phyloP scores from a whole-genome alignment of 2,113 vertebrate genomes.

The Solea senegalensis region DNA sequence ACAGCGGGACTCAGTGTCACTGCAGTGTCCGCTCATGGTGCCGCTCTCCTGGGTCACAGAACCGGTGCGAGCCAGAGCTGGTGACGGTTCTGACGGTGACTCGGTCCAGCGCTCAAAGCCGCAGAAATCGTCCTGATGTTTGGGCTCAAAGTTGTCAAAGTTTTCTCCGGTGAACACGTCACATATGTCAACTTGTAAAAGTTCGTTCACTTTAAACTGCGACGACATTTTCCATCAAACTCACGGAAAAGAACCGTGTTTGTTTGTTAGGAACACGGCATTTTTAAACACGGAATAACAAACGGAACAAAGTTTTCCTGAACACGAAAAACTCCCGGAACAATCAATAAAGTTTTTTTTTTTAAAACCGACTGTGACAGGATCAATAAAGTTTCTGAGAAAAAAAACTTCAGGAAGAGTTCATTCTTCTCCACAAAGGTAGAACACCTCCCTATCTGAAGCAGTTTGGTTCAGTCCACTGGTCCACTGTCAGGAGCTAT shows the following conservation, averaged over 20 bases:
- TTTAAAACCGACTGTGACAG: too few relatives aligned
- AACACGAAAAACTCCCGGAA: too few relatives aligned
- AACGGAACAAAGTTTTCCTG: too few relatives aligned
- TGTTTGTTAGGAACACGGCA: background rate
- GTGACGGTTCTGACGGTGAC: slow-evolving; percentile 52
- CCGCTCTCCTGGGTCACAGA: background rate
- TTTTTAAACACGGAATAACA: background rate
- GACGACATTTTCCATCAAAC: slow-evolving; percentile 63
- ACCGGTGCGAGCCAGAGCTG: slow-evolving; percentile 24
- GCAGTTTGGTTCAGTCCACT: slow-evolving; percentile 47
- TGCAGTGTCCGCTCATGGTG: slow-evolving; percentile 5
- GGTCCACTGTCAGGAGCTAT: slow-evolving; percentile 2
- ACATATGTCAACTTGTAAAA: slow-evolving; percentile 81
- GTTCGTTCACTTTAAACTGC: slow-evolving; percentile 53
- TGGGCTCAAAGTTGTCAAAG: slow-evolving; percentile 54
- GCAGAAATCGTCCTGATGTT: slow-evolving; percentile 54
- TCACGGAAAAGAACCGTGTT: background rate
- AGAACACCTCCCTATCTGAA: background rate
- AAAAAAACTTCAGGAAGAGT: too few relatives aligned
- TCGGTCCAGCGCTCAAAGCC: slow-evolving; percentile 70
- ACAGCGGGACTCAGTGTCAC: slow-evolving; percentile 29
- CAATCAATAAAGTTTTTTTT: too few relatives aligned
- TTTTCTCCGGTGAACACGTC: slow-evolving; percentile 64
- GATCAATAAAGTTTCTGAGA: too few relatives aligned
- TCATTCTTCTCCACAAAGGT: too few relatives aligned